phyloP scores from a whole-genome alignment of 2,113 vertebrate genomes.

The Eira barbara region DNA sequence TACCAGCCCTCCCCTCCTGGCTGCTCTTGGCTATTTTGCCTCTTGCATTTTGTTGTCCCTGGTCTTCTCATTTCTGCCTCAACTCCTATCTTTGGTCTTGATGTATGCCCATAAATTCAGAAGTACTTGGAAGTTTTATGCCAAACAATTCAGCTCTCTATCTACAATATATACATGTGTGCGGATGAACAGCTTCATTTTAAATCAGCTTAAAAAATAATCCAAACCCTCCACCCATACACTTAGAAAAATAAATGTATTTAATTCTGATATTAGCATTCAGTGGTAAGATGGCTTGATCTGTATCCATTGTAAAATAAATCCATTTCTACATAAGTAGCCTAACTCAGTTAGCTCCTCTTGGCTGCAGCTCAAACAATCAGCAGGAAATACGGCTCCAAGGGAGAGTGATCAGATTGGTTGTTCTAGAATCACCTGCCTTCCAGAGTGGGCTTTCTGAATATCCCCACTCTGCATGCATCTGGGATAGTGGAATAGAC shows the following conservation, averaged over 20 bases:
- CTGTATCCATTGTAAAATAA: not conserved
- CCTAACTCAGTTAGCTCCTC: not conserved
- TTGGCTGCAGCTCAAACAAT: not conserved
- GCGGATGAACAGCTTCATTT: not conserved
- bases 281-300: not conserved
- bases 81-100: not conserved
- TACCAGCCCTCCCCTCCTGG: no score
- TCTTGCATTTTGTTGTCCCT: not conserved
- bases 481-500: not conserved
- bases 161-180: not conserved
- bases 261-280: not conserved
- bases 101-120: not conserved
- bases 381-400: not conserved
- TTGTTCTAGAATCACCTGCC: accelerated
- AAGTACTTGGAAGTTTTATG: not conserved
- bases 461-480: accelerated
- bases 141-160: not conserved
- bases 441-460: not conserved
- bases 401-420: not conserved
- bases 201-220: not conserved
- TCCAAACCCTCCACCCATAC: not conserved
- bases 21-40: not conserved
- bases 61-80: not conserved
- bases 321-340: not conserved
- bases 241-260: not conserved